Evolutionary conservation across 1,140 invertebrate genomes (phyloP), one percentile per base, ranked within the genome.

Genomic region (Trichonephila inaurata): DNA sequence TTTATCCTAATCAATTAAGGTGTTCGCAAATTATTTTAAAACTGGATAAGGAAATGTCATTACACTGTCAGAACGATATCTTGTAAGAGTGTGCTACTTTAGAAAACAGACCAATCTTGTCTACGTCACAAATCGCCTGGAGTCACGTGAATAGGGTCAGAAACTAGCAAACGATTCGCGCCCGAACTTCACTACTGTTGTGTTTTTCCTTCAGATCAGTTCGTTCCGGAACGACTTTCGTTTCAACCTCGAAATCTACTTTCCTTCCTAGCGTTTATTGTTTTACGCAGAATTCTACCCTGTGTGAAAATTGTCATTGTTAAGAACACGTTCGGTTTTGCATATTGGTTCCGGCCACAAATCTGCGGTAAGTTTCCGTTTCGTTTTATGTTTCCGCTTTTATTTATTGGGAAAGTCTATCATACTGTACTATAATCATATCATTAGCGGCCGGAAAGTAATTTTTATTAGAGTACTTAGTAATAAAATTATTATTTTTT

Each of bases 71-170:
- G 14, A n/a, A 69, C n/a, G 24, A 69, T 10, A 40, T 51, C 51
- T 51, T 51, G 51, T 1, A 51, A 51, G 51, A 51, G 12, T 69
- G 66, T 69, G 66, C 66, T 69, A 69, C 66, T 69, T 69, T 24
- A 24, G 24, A 69, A 66, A 69, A 24, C 66, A 28, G 66, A 24
- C 66, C 24, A 69, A 21, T 66, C 24, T 24, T 24, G 66, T 24
- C 24, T 69, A n/a, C 66, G 66, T 69, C 66, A 69, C 66, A 69
- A 69, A 69, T 69, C 66, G 66, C 66, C 66, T 69, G 21, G 24
- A 21, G 66, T 69, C 66, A 69, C 66, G 66, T 69, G n/a, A 69
- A 69, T 24, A 69, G 66, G 66, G 66, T 69, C 66, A 69, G 66
- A 69, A 69, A 69, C 66, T 24, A 69, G 24, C 66, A 24, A 24